Conservation (phyloP, 1,140 invertebrate genomes). For the Chironomus striatipennis region DNA sequence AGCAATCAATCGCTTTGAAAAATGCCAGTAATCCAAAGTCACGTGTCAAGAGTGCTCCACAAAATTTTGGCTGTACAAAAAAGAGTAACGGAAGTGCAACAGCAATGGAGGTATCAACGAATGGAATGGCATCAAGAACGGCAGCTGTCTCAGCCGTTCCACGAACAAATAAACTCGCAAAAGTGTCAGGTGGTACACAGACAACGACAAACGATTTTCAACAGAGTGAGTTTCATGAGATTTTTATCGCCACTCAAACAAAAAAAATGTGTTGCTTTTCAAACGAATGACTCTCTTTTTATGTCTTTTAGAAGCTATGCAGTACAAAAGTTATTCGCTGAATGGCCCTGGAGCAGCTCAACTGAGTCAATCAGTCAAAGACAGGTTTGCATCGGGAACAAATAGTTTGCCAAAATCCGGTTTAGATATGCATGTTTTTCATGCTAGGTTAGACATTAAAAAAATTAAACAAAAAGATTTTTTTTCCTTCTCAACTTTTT, state of each 20-base stretch:
- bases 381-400: slow-evolving; percentile 62
- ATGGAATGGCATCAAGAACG: slow-evolving; percentile 42
- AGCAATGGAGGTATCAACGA: slow-evolving; percentile 41
- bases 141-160: slow-evolving; percentile 71
- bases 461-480: too few species aligned
- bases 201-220: slow-evolving; percentile 66
- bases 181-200: slow-evolving; percentile 74
- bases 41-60: slow-evolving; percentile 52
- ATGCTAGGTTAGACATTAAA: background rate
- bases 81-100: slow-evolving; percentile 46
- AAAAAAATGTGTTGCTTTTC: background rate
- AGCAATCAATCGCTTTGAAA: slow-evolving; percentile 30
- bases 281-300: background rate
- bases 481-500: too few species aligned
- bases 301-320: slow-evolving; percentile 31
- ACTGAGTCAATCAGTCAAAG: slow-evolving; percentile 65
- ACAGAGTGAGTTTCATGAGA: slow-evolving; percentile 43
- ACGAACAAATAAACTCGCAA: slow-evolving; percentile 63
- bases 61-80: slow-evolving; percentile 65
- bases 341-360: slow-evolving; percentile 66
- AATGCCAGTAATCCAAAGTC: slow-evolving; percentile 37
- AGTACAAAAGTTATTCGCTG: slow-evolving; percentile 60
- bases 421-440: slow-evolving; percentile 37
- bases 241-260: background rate
- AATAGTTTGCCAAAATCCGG: slow-evolving; percentile 62